phyloP scores from a whole-genome alignment of 2,797 vertebrate species.

The Sparus aurata region DNA sequence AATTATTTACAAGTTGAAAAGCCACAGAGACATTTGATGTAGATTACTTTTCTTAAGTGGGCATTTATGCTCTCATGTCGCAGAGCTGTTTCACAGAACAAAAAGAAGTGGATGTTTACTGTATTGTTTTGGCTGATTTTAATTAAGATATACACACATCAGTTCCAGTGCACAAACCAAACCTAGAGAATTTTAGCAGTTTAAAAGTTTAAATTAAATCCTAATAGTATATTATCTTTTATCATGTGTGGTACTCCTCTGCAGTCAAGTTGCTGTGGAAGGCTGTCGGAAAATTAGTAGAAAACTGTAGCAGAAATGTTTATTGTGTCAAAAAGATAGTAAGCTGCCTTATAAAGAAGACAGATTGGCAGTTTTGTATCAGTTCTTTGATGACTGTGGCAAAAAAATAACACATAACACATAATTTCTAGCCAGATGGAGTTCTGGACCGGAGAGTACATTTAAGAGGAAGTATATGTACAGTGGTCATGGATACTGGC shows the following conservation, averaged over 20 bases:
- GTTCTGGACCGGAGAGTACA: neutral
- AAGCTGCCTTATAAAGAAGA: neutral
- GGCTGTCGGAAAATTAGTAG: neutral
- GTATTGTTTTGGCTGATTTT: neutral
- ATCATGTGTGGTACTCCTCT: neutral
- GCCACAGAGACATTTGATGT: neutral
- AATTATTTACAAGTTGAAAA: neutral
- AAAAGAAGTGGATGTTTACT: neutral
- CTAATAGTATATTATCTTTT: neutral
- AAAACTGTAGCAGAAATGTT: neutral
- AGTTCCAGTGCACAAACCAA: no score
- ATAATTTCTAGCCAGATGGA: neutral
- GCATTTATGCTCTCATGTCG: neutral
- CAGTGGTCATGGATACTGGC: neutral
- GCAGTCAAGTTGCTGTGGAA: neutral
- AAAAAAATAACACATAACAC: neutral
- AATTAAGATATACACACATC: neutral
- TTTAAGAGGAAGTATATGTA: neutral
- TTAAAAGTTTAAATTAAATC: neutral
- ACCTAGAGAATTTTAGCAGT: neutral
- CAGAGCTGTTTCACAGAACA: no score
- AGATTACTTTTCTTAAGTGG: neutral
- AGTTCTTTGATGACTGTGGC: neutral
- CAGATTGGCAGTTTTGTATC: neutral
- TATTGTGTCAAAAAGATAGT: neutral